Evolutionary conservation across 2,113 vertebrate genomes (phyloP).

Genomic region (Ranitomeya imitator): DNA sequence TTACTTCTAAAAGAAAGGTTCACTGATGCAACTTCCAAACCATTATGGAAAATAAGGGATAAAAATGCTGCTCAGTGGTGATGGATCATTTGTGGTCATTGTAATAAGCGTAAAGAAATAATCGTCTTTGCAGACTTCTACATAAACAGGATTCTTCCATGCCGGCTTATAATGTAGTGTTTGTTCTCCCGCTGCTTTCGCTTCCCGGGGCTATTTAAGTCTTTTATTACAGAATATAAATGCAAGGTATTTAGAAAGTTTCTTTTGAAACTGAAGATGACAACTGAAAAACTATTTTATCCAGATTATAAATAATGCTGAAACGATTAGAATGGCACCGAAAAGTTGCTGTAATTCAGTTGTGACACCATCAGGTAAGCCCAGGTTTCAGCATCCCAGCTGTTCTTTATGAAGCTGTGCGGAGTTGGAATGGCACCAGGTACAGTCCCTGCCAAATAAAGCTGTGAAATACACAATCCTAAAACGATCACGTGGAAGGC

Average conservation of each 20-base stretch:
- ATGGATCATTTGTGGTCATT: conserved; percentile 10
- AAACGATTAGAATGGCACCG: background rate
- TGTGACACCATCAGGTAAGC: background rate
- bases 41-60: background rate
- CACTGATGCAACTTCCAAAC: background rate
- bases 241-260: conserved; percentile 19
- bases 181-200: conserved; percentile 4
- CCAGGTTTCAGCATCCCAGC: background rate
- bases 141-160: conserved; percentile 11
- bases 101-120: conserved; percentile 15
- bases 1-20: background rate
- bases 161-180: background rate
- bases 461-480: background rate
- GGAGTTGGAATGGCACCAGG: background rate
- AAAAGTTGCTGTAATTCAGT: background rate
- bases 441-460: background rate
- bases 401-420: background rate
- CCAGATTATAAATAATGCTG: conserved; percentile 4
- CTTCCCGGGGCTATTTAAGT: background rate
- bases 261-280: conserved; percentile 8
- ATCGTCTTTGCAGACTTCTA: background rate
- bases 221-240: conserved; percentile 17
- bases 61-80: background rate
- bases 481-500: background rate
- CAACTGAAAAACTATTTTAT: background rate